These are phyloP conservation scores for Orchestia grillus DNA, from an alignment of 1,140 invertebrate genomes.

Conservation along the genomic window DNA sequence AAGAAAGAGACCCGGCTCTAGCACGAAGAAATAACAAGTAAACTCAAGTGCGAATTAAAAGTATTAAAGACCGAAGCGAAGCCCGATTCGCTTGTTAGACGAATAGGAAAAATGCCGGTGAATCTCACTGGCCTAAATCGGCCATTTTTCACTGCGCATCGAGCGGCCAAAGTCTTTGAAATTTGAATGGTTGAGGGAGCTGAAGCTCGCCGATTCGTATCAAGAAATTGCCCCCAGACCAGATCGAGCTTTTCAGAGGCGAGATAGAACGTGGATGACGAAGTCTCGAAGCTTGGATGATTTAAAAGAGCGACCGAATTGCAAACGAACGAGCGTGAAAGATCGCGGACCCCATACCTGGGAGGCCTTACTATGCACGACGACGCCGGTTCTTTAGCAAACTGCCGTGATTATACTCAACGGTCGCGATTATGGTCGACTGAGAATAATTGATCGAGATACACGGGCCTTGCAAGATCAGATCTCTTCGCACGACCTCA, in stretches of 20 bases:
- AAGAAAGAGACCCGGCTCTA: no score
- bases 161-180: not conserved
- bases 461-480: not conserved
- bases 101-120: not conserved
- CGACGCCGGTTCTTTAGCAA: not conserved
- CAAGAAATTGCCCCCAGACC: not conserved
- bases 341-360: not conserved
- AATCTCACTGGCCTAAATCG: not conserved
- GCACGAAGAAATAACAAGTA: no score
- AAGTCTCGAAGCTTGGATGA: not conserved
- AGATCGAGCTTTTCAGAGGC: not conserved
- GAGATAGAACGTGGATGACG: not conserved
- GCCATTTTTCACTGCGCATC: not conserved
- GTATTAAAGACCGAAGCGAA: not conserved
- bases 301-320: not conserved
- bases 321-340: not conserved
- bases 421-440: not conserved
- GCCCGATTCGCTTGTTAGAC: not conserved
- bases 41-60: not conserved
- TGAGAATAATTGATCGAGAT: slow-evolving; percentile 14
- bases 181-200: not conserved
- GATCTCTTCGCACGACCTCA: not conserved
- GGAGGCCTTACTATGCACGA: not conserved
- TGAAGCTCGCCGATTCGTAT: not conserved
- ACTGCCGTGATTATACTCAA: not conserved